These are phyloP conservation scores for Ciconia maguari DNA, from an alignment of 2,113 vertebrate species.

Conservation along the genomic window DNA sequence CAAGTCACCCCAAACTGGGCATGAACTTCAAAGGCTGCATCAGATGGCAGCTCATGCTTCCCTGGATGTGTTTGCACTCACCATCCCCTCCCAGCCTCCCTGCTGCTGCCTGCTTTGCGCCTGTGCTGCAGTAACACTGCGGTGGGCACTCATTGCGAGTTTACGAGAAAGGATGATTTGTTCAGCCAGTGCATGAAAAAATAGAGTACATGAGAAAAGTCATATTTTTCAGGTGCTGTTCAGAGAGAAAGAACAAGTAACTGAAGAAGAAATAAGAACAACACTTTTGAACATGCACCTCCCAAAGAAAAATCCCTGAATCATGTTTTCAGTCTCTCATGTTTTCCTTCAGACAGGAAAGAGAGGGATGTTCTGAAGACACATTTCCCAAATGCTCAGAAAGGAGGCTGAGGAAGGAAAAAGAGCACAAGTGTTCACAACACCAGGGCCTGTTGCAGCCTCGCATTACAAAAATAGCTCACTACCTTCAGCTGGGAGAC, in stretches of 20 bases:
- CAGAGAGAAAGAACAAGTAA: not conserved
- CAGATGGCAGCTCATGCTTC: not conserved
- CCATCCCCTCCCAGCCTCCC: not conserved
- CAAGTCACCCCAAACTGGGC: not conserved
- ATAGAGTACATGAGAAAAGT: not conserved
- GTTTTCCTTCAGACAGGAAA: not conserved
- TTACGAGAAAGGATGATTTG: not conserved
- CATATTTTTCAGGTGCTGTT: not conserved
- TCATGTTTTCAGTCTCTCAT: constrained; percentile 10
- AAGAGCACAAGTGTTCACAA: not conserved
- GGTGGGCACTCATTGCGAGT: not conserved
- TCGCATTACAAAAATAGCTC: not conserved
- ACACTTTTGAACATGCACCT: not conserved
- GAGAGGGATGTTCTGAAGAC: not conserved
- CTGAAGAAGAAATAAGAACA: not conserved
- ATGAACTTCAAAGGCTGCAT: not conserved
- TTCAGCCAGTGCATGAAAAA: not conserved
- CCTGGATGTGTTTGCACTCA: not conserved
- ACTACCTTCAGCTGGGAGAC: not conserved
- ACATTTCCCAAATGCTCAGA: constrained; percentile 28
- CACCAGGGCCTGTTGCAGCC: not conserved
- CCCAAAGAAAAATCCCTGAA: not conserved
- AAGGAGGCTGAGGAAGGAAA: not conserved
- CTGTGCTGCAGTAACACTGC: not conserved
- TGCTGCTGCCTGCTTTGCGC: not conserved